A percentile compares a stretch with the other conserved stretches of the same genome.
These are phyloP conservation scores for Macrostomum lignano DNA, from an alignment of 1,140 invertebrate species.

Conservation along the genomic window DNA sequence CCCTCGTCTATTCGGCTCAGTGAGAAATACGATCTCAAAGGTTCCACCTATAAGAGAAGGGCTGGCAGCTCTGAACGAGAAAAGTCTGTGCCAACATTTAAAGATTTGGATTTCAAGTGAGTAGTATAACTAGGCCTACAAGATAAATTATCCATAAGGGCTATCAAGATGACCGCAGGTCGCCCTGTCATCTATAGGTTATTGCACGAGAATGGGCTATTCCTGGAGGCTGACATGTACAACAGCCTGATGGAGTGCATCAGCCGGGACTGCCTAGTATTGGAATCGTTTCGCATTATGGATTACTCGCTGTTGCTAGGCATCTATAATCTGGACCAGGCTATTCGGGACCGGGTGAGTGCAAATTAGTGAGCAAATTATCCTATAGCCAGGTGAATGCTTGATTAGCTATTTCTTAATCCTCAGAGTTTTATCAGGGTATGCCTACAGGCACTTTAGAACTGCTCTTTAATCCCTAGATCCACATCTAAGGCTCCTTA, in stretches of 20 bases:
- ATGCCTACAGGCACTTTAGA: too few species aligned
- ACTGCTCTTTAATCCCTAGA: too few species aligned
- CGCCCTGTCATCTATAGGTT: too few species aligned
- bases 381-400: too few species aligned
- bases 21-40: constrained; percentile 70
- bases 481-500: too few species aligned
- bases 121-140: not conserved
- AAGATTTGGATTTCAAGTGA: constrained; percentile 63
- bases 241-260: constrained; percentile 72
- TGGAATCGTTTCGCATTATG: constrained; percentile 94
- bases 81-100: constrained; percentile 68
- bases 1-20: constrained; percentile 82
- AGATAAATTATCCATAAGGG: not conserved
- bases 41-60: constrained; percentile 85
- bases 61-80: constrained; percentile 60
- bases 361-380: too few species aligned
- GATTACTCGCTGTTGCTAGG: constrained; percentile 82
- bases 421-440: too few species aligned
- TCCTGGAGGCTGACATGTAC: constrained; percentile 73
- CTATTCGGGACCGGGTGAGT: constrained; percentile 10
- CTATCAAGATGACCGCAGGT: too few species aligned
- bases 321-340: constrained; percentile 37
- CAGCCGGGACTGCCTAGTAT: constrained; percentile 63
- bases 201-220: constrained; percentile 65
- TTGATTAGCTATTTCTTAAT: too few species aligned